phyloP scores from a whole-genome alignment of 2,888 invertebrate species.

The Onthophagus sagittarius region DNA sequence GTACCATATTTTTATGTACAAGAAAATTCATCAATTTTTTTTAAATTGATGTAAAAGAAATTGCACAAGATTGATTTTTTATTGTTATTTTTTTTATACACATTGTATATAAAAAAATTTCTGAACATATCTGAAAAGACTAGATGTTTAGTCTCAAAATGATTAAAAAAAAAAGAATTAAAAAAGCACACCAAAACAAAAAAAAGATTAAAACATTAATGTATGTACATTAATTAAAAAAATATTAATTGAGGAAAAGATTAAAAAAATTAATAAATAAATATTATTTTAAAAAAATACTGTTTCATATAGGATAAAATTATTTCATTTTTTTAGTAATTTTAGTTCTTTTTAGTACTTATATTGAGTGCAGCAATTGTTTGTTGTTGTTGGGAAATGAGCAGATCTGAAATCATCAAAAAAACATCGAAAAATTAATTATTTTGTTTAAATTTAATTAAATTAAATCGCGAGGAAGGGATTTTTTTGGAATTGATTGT shows the following conservation, averaged over 20 bases:
- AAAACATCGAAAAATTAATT: slow-evolving; percentile 16
- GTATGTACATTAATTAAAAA: not conserved
- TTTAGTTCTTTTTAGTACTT: not conserved
- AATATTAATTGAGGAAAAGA: not conserved
- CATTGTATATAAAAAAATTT: not conserved
- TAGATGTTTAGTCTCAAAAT: slow-evolving; percentile 7
- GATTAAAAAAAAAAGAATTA: not conserved
- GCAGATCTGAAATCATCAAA: slow-evolving; percentile 43
- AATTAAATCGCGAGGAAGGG: not conserved
- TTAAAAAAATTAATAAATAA: not conserved
- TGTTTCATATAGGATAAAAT: not conserved
- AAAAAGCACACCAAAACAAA: slow-evolving; percentile 4
- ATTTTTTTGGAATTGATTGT: not conserved
- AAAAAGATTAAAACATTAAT: not conserved
- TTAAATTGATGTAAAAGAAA: not conserved
- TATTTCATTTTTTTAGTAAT: not conserved
- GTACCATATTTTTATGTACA: not conserved
- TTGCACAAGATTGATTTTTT: not conserved
- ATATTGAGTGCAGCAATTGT: slow-evolving; percentile 7
- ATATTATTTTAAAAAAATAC: slow-evolving; percentile 7
- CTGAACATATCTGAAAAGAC: not conserved
- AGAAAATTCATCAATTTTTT: not conserved
- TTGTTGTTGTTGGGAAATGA: slow-evolving; percentile 42
- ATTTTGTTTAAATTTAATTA: not conserved
- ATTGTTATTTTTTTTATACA: not conserved